Percentiles rank a stretch among this genome's conserved stretches.
Conservation (phyloP, 2,797 vertebrate species). For the Poecilia gillii region DNA sequence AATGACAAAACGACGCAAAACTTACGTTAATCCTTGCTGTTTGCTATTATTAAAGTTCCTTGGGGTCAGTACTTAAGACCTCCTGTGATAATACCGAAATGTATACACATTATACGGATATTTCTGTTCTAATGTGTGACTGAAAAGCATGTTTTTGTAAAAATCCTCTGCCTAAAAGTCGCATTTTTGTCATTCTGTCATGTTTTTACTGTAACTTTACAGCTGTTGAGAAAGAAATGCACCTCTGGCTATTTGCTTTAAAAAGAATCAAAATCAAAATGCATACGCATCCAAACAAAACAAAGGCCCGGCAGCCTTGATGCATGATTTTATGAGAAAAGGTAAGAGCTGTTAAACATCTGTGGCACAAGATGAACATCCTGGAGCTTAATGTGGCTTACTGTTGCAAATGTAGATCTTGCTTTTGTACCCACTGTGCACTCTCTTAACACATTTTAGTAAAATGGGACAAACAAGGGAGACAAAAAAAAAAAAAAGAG, state of each 20-base stretch:
- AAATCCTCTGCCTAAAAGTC: background rate
- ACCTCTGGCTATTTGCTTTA: background rate
- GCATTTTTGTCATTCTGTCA: background rate
- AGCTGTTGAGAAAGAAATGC: background rate
- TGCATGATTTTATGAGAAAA: slow-evolving; percentile 22
- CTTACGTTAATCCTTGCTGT: background rate
- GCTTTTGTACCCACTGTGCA: slow-evolving; percentile 20
- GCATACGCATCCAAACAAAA: background rate
- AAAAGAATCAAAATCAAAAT: background rate
- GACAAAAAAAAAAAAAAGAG: background rate
- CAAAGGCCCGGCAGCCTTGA: slow-evolving; percentile 1
- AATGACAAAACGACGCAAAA: background rate
- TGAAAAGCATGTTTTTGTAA: background rate
- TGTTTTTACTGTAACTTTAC: background rate
- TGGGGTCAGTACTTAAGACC: background rate
- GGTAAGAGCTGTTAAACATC: slow-evolving; percentile 27
- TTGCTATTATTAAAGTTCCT: background rate
- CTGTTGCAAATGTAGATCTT: slow-evolving; percentile 49
- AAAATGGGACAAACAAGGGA: slow-evolving; percentile 24
- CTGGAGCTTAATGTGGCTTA: slow-evolving; percentile 53
- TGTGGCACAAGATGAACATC: slow-evolving; percentile 29
- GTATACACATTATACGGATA: background rate
- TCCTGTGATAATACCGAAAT: background rate
- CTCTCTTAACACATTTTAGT: slow-evolving; percentile 14
- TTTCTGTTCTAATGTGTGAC: background rate